Conservation (phyloP, 2,113 vertebrate species). For the Salvelinus alpinus region DNA sequence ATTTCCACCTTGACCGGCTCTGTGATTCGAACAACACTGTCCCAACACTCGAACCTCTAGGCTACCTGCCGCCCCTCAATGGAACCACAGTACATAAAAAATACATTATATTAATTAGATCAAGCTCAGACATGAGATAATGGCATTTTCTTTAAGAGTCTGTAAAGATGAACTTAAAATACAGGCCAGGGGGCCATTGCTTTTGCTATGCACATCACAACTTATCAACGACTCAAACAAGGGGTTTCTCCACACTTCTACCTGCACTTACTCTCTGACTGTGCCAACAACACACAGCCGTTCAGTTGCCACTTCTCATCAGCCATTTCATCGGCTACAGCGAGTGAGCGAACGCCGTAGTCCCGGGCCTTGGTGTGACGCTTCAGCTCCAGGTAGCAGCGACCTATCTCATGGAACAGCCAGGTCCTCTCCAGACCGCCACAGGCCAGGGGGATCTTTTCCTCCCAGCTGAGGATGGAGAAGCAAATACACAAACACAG, state of each 20-base stretch:
- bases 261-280: slow-evolving; percentile 80
- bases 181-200: no score
- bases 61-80: no score
- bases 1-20: no score
- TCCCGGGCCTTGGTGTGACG: slow-evolving; percentile 69
- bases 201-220: background rate
- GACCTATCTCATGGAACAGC: slow-evolving; percentile 90
- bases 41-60: no score
- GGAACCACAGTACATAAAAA: no score
- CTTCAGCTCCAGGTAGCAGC: slow-evolving; percentile 84
- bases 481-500: background rate
- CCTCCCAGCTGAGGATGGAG: slow-evolving; percentile 78
- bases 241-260: background rate
- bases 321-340: slow-evolving; percentile 75
- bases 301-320: slow-evolving; percentile 89
- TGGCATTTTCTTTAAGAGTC: no score
- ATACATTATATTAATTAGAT: no score
- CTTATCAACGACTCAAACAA: background rate
- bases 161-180: no score
- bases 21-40: no score
- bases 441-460: slow-evolving; percentile 81
- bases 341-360: slow-evolving; percentile 77
- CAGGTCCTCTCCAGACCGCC: slow-evolving; percentile 84
- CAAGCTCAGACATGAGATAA: no score
- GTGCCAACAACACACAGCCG: slow-evolving; percentile 80